These are phyloP conservation scores for Pocillopora grandis DNA, from an alignment of 92 coral and sea anemone species.

Conservation along the genomic window DNA sequence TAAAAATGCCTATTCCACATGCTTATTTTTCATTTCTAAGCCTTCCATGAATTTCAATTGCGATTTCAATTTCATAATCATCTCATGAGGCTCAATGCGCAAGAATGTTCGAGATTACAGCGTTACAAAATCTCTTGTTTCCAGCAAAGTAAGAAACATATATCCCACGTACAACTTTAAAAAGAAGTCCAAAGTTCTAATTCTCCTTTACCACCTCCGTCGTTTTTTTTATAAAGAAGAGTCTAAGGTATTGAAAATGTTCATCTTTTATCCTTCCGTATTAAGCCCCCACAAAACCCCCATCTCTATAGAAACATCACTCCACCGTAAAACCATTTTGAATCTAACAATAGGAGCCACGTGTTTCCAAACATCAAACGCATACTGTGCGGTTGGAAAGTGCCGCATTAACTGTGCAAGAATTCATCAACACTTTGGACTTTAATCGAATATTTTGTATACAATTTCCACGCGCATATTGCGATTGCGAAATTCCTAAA, in stretches of 20 bases:
- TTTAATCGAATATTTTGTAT: background rate
- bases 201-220: background rate
- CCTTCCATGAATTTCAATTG: background rate
- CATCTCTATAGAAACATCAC: constrained; percentile 24
- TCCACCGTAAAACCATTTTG: constrained; percentile 26
- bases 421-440: background rate
- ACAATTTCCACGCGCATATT: background rate
- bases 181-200: background rate
- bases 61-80: background rate
- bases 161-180: background rate
- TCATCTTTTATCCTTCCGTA: background rate
- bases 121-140: background rate
- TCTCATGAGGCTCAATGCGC: background rate
- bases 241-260: constrained; percentile 6
- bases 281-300: constrained; percentile 1
- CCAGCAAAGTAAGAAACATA: background rate
- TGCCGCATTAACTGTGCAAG: background rate
- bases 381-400: background rate
- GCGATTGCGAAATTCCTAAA: no score
- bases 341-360: constrained; percentile 28
- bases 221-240: background rate
- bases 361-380: constrained; percentile 17
- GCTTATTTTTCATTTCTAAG: no score
- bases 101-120: constrained; percentile 7
- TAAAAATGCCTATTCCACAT: no score